Base-by-base conservation (phyloP, 2,113 vertebrate genomes). In the Mastomys natalensis region DNA sequence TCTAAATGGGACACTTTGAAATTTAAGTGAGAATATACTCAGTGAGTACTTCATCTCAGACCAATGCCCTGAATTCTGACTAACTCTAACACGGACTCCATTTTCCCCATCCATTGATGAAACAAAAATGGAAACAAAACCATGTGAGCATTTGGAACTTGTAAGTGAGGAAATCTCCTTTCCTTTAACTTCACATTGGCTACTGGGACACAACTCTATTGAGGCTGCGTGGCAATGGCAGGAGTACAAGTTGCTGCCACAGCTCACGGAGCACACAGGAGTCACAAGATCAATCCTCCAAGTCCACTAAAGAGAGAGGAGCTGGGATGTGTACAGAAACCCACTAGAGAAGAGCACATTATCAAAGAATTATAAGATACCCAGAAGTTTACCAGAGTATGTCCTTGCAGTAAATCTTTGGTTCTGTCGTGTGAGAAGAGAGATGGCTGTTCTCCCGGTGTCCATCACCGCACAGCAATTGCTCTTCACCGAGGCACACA, bases 371-470 rank as follows among this genome's bases (percentile, higher is more conserved):
- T 43, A 43, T 90, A 51, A 85, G 53, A 76, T 94, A 89, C 91
- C 90, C 78, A 88, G 80, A 90, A 87, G 82, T 34, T 66, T 80
- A 31, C 43, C n/a, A 55, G 5, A 76, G 17, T 89, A n/a, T 66
- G n/a, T n/a, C 17, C 34, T 78, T 55, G 55, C 96, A n/a, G 60
- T 92, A 95, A 92, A 95, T 91, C 55, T 73, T 90, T 45, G 85
- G 4, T 90, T 78, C 22, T 92, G 48, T 60, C 87, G 12, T 68
- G 31, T 73, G 85, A 92, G 34, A 90, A 95, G 86, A 95, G 24
- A 19, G n/a, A 91, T 86, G 29, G 76, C 53, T 90, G 60, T 53
- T 93, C 62, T 55, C 93, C 73, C 81, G 3, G 13, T 80, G 24
- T 73, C 60, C 29, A 3, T 92, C 81, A 77, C 45, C 1, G 48